A percentile compares a stretch with the other conserved stretches of the same genome.
Conservation (phyloP, 2,888 invertebrate species). For the Drosophila sordidula region DNA sequence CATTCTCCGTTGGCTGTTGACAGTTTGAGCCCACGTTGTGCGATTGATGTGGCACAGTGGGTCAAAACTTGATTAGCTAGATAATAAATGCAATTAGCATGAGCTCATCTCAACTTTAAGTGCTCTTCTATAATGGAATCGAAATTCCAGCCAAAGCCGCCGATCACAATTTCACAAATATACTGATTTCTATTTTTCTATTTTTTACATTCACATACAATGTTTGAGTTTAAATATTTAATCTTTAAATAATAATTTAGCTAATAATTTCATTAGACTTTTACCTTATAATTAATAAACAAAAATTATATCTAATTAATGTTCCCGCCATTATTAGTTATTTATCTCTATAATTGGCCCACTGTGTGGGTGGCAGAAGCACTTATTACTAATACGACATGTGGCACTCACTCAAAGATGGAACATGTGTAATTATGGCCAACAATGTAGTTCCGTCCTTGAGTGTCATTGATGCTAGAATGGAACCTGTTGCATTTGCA, state of each 20-base stretch:
- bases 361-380: conserved; percentile 38
- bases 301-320: too few relatives aligned
- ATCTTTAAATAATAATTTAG: too few relatives aligned
- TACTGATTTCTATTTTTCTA: too few relatives aligned
- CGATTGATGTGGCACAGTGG: conserved; percentile 56
- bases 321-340: too few relatives aligned
- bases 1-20: conserved; percentile 55
- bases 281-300: too few relatives aligned
- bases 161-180: too few relatives aligned
- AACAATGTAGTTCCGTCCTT: conserved; percentile 70
- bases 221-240: too few relatives aligned
- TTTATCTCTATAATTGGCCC: conserved; percentile 5
- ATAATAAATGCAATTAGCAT: conserved; percentile 10
- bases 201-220: too few relatives aligned
- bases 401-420: conserved; percentile 57
- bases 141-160: too few relatives aligned
- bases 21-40: conserved; percentile 48
- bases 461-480: conserved; percentile 67
- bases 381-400: conserved; percentile 75
- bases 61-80: conserved; percentile 16
- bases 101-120: neutral
- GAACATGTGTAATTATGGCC: conserved; percentile 74
- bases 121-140: neutral
- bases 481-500: conserved; percentile 63
- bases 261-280: too few relatives aligned